Conservation (phyloP, 2,888 invertebrate genomes). For the Drosophila mercatorum region DNA sequence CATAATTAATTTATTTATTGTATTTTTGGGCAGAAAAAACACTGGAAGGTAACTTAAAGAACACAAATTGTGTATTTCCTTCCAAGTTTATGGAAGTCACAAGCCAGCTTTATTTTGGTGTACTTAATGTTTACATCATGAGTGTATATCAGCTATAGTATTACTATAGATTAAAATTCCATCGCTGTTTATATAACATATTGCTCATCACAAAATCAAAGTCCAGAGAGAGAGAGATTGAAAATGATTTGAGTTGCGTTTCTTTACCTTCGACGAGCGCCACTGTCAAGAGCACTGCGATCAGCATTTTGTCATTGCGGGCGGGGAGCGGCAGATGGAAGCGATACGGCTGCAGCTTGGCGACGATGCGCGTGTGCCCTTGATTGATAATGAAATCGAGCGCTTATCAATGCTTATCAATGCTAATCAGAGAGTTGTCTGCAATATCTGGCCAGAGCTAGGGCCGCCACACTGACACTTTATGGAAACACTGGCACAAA, state of each 20-base stretch:
- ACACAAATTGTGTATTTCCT: too few relatives aligned
- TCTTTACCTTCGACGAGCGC: conserved; percentile 80
- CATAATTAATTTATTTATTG: too few relatives aligned
- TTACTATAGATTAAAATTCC: not conserved
- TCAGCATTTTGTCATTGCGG: conserved; percentile 82
- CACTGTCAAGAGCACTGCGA: conserved; percentile 75
- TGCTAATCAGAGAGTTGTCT: conserved; percentile 17
- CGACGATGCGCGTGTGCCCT: conserved; percentile 49
- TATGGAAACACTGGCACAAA: conserved; percentile 26
- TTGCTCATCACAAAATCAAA: not conserved
- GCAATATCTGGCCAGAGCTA: conserved; percentile 23
- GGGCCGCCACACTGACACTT: conserved; percentile 9
- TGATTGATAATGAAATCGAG: not conserved
- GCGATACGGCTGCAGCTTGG: conserved; percentile 65
- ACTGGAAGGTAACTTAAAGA: too few relatives aligned
- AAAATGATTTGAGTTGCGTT: too few relatives aligned
- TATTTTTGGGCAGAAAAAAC: too few relatives aligned
- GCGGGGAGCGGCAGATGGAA: conserved; percentile 59
- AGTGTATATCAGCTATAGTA: too few relatives aligned
- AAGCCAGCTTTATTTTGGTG: too few relatives aligned
- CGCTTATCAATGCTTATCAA: not conserved
- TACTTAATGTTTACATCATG: too few relatives aligned
- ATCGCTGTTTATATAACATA: not conserved
- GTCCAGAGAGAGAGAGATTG: not conserved
- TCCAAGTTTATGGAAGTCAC: too few relatives aligned